phyloP scores from a whole-genome alignment of 2,113 vertebrate genomes.

The Cyphomyrus plagiostoma region DNA sequence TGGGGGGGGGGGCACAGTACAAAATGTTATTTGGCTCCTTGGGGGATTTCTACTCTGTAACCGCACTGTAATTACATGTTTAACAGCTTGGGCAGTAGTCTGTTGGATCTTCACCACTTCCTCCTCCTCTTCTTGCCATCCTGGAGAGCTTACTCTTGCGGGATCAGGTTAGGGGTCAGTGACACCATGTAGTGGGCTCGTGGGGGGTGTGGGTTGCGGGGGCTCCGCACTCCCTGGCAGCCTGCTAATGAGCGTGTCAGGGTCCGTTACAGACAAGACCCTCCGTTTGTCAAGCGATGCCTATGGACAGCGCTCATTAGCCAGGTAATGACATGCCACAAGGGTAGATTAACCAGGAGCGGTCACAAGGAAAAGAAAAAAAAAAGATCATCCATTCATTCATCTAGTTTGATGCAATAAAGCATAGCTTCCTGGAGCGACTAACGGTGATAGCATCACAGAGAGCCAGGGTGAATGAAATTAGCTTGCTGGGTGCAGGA shows the following conservation, averaged over 20 bases:
- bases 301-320: constrained; percentile 71
- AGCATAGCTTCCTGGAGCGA: background rate
- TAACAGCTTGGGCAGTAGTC: background rate
- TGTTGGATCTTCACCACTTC: background rate
- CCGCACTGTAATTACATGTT: background rate
- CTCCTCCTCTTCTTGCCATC: background rate
- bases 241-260: constrained; percentile 72
- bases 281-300: constrained; percentile 51
- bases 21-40: background rate
- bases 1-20: background rate
- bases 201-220: constrained; percentile 22
- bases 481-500: constrained; percentile 8
- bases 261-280: constrained; percentile 57
- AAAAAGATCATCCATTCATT: constrained; percentile 27
- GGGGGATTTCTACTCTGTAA: background rate
- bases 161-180: constrained; percentile 10
- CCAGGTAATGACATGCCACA: constrained; percentile 66
- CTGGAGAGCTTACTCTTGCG: background rate
- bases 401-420: constrained; percentile 23
- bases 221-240: constrained; percentile 56
- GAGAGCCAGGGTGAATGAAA: constrained; percentile 17
- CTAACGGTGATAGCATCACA: constrained; percentile 12
- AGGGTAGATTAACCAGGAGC: constrained; percentile 47
- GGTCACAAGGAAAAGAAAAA: constrained; percentile 17
- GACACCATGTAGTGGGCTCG: background rate